phyloP scores from a whole-genome alignment of 2,113 vertebrate genomes.

The Cavia porcellus region DNA sequence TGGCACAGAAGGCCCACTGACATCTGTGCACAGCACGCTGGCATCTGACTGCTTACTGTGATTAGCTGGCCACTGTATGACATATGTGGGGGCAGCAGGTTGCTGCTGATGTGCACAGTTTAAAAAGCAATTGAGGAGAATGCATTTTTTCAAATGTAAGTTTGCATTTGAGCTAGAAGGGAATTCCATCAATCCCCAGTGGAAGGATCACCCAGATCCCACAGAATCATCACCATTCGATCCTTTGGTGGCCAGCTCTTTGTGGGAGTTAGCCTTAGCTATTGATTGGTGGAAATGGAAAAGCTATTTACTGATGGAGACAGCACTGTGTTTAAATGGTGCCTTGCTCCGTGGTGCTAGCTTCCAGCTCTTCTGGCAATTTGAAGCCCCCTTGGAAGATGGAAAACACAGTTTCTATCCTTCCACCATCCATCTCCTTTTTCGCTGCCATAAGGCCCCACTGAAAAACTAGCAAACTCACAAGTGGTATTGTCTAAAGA shows the following conservation, averaged over 20 bases:
- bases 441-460: not conserved
- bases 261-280: not conserved
- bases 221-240: not conserved
- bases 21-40: not conserved
- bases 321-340: not conserved
- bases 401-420: not conserved
- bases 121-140: slow-evolving; percentile 40
- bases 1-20: not conserved
- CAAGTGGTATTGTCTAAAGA: not conserved
- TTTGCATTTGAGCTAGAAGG: not conserved
- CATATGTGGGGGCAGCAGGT: slow-evolving; percentile 15
- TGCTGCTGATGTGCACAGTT: not conserved
- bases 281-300: not conserved
- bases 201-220: no score
- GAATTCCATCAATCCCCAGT: not conserved
- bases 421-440: not conserved
- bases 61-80: not conserved
- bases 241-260: not conserved
- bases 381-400: not conserved
- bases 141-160: slow-evolving; percentile 26
- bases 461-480: not conserved
- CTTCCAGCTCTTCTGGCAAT: not conserved
- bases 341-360: not conserved
- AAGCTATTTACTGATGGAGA: not conserved
- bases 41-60: not conserved